These are phyloP conservation scores for Channallabes apus DNA, from an alignment of 2,797 vertebrate species.

Conservation along the genomic window DNA sequence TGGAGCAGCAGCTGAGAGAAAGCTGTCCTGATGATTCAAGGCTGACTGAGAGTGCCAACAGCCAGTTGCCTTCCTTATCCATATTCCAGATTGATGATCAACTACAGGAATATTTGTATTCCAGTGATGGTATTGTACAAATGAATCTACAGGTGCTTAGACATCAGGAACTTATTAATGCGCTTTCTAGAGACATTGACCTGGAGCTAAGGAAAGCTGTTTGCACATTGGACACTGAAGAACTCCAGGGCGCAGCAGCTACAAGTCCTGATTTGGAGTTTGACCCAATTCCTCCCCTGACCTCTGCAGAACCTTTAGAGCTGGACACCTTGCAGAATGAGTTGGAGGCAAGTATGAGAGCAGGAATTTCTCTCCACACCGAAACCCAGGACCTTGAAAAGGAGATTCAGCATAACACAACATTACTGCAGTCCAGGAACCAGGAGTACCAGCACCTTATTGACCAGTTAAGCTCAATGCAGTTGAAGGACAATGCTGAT, in stretches of 20 bases:
- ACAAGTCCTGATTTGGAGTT: conserved; percentile 55
- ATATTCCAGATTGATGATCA: conserved; percentile 58
- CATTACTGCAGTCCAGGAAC: conserved; percentile 79
- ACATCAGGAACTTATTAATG: conserved; percentile 81
- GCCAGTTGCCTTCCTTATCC: background rate
- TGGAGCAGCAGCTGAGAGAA: conserved; percentile 72
- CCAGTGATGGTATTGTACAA: conserved; percentile 75
- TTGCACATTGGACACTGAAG: conserved; percentile 39
- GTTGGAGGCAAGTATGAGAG: conserved; percentile 80
- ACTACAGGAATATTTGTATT: conserved; percentile 72
- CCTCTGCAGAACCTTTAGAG: conserved; percentile 61
- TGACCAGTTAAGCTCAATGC: conserved; percentile 79
- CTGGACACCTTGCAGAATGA: conserved; percentile 77
- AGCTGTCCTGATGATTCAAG: conserved; percentile 19
- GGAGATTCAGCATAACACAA: conserved; percentile 79
- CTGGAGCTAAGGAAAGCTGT: conserved; percentile 72
- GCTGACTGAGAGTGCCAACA: conserved; percentile 33
- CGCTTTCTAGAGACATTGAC: conserved; percentile 85
- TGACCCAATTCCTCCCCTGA: conserved; percentile 45
- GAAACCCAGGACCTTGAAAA: conserved; percentile 82
- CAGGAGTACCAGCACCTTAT: conserved; percentile 87
- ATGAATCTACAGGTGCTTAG: conserved; percentile 80
- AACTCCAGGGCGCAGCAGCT: conserved; percentile 58
- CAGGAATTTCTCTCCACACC: conserved; percentile 81
- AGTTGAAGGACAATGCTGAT: conserved; percentile 68